Percentiles rank a stretch among this genome's conserved stretches.
phyloP scores from a whole-genome alignment of 1,140 invertebrate genomes.

The Andricus grossulariae region DNA sequence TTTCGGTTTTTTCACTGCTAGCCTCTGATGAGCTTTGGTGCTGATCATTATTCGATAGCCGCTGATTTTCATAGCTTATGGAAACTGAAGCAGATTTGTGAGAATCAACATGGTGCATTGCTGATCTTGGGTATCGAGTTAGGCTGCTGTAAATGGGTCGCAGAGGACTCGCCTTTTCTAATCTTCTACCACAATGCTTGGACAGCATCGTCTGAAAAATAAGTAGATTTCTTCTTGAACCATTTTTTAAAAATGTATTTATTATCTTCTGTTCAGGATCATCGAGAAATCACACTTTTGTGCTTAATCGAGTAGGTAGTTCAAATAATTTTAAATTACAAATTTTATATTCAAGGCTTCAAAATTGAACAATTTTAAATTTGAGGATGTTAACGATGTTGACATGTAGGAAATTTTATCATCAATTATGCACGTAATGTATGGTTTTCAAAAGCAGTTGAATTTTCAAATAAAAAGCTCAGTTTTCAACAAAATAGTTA shows the following conservation, averaged over 20 bases:
- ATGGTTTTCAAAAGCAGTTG: too few species aligned
- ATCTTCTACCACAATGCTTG: slow-evolving; percentile 66
- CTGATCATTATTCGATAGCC: slow-evolving; percentile 40
- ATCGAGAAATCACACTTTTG: too few species aligned
- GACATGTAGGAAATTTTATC: too few species aligned
- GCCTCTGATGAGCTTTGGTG: not conserved
- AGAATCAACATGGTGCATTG: slow-evolving; percentile 41
- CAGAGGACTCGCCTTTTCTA: slow-evolving; percentile 49
- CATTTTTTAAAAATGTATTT: not conserved
- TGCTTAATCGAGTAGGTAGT: too few species aligned
- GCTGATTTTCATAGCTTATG: slow-evolving; percentile 64
- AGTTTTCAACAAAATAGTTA: too few species aligned
- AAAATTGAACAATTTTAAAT: too few species aligned
- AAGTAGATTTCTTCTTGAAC: slow-evolving; percentile 26
- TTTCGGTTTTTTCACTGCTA: slow-evolving; percentile 27
- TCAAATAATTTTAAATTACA: too few species aligned
- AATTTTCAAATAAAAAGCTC: too few species aligned
- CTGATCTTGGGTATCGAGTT: slow-evolving; percentile 58
- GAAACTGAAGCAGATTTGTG: slow-evolving; percentile 61
- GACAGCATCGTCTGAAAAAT: slow-evolving; percentile 70
- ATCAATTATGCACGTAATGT: too few species aligned
- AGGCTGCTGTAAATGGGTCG: slow-evolving; percentile 66
- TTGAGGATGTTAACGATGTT: too few species aligned
- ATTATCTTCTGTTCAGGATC: too few species aligned
- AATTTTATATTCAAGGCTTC: too few species aligned